Evolutionary conservation across 2,888 invertebrate species (phyloP).

Genomic region (Chymomyza procnemis): DNA sequence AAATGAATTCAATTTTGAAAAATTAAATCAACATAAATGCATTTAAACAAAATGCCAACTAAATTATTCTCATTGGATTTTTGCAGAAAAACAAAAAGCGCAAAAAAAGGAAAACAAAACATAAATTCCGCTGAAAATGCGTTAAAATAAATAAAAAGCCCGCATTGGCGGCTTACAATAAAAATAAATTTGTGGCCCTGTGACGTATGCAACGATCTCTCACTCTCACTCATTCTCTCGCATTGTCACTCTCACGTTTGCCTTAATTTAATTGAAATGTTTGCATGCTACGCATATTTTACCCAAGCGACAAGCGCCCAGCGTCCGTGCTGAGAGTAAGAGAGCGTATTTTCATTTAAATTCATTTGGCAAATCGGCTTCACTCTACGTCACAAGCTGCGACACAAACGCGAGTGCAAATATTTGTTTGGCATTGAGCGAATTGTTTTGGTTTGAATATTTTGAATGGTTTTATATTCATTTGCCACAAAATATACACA

Average conservation of each 20-base stretch:
- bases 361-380: neutral
- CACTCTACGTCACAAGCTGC: neutral
- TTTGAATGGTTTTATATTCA: neutral
- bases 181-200: slow-evolving; percentile 13
- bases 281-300: slow-evolving; percentile 24
- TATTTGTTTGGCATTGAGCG: slow-evolving; percentile 24
- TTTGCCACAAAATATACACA: neutral
- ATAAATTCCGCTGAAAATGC: neutral
- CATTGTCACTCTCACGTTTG: neutral
- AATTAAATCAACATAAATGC: neutral
- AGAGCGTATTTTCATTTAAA: neutral
- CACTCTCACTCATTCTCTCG: too few species aligned
- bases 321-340: too few species aligned
- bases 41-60: neutral
- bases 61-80: neutral
- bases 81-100: neutral
- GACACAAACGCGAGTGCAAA: slow-evolving; percentile 17
- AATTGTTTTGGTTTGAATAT: neutral
- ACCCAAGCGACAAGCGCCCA: too few species aligned
- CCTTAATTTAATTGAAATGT: slow-evolving; percentile 56
- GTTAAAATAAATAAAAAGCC: neutral
- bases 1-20: neutral
- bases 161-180: slow-evolving; percentile 6
- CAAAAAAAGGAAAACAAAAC: too few species aligned
- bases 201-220: slow-evolving; percentile 4